Conservation (phyloP, 2,113 vertebrate species). For the Dunckerocampus dactyliophorus region DNA sequence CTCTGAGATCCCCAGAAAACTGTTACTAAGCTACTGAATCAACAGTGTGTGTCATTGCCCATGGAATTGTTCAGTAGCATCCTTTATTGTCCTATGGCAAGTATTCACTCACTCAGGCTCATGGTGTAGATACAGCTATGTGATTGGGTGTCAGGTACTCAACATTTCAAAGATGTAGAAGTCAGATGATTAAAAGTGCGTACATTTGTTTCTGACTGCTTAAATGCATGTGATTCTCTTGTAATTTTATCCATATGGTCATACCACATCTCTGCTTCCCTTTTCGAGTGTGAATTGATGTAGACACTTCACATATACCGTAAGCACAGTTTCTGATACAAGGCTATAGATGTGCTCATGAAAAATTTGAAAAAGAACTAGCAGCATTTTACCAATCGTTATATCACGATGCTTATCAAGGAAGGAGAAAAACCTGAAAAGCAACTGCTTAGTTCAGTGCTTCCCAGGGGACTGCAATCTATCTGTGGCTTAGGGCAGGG, state of each 20-base stretch:
- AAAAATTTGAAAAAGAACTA: no score
- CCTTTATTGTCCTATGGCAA: conserved; percentile 3
- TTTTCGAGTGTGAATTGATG: neutral
- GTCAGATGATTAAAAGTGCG: no score
- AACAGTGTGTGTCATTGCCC: conserved; percentile 11
- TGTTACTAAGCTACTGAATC: conserved; percentile 21
- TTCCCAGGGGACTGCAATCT: no score
- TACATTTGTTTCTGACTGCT: neutral
- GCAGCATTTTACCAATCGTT: no score
- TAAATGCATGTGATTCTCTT: neutral
- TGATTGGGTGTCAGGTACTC: no score
- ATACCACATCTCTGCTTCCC: neutral
- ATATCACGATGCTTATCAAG: neutral
- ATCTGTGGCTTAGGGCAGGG: no score
- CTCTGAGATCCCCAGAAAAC: conserved; percentile 29
- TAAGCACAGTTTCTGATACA: no score
- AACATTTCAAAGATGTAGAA: no score
- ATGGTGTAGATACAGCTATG: neutral
- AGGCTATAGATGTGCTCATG: no score
- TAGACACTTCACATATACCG: no score
- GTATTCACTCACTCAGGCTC: conserved; percentile 1
- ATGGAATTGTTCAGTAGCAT: conserved; percentile 1
- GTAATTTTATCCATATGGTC: neutral
- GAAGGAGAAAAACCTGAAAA: conserved; percentile 1
- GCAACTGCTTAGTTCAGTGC: neutral